These are phyloP conservation scores for Tinamus guttatus DNA, from an alignment of 2,113 vertebrate genomes.

Conservation along the genomic window DNA sequence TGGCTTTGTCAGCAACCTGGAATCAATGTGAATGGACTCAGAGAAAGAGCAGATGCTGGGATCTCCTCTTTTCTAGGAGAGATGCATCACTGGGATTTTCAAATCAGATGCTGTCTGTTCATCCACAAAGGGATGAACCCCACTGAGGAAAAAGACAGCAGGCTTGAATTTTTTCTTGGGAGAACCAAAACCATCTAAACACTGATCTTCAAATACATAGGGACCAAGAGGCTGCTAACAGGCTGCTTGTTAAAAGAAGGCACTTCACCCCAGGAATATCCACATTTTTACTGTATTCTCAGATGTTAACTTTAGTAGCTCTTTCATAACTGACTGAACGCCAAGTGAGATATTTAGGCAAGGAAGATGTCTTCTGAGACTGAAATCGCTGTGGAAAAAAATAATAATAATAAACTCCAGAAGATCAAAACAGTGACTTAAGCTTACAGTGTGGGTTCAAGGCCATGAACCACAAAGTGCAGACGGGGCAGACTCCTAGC, in stretches of 20 bases:
- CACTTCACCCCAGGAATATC: background rate
- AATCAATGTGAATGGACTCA: background rate
- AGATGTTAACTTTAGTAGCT: background rate
- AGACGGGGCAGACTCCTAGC: background rate
- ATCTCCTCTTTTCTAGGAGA: background rate
- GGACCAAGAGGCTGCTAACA: background rate
- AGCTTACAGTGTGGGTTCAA: background rate
- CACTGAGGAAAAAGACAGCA: background rate
- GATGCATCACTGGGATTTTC: background rate
- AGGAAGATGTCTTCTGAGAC: background rate
- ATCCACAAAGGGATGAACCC: background rate
- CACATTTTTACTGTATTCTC: background rate
- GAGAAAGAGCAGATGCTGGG: background rate
- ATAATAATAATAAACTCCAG: background rate
- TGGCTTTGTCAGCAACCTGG: background rate
- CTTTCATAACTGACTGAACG: constrained; percentile 14
- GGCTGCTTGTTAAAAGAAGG: background rate
- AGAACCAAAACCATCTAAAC: background rate
- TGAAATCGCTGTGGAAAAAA: background rate
- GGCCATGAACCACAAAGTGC: background rate
- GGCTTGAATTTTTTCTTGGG: background rate
- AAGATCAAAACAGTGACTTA: background rate
- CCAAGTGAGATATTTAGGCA: constrained; percentile 14
- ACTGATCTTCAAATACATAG: background rate
- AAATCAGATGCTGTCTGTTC: background rate